These are phyloP conservation scores for Lophochroa leadbeateri DNA, from an alignment of 2,113 vertebrate genomes.

Conservation along the genomic window DNA sequence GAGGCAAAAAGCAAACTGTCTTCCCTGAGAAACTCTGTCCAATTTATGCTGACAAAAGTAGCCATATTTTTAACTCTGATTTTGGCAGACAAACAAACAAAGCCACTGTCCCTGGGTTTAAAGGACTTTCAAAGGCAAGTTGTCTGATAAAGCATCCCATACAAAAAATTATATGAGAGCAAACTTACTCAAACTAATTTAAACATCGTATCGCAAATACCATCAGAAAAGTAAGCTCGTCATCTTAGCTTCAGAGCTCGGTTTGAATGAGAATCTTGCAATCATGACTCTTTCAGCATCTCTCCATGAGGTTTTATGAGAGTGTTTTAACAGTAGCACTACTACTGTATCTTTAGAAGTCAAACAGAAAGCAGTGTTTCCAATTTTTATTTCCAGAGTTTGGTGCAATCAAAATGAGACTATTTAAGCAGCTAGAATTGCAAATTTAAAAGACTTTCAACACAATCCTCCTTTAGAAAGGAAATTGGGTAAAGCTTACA, in stretches of 20 bases:
- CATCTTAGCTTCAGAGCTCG: neutral
- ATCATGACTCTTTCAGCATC: neutral
- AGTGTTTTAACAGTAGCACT: neutral
- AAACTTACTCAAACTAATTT: neutral
- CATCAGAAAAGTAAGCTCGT: neutral
- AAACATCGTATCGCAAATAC: neutral
- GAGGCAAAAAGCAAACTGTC: neutral
- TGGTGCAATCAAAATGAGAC: neutral
- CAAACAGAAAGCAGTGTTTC: neutral
- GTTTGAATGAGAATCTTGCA: neutral
- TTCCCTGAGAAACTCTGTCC: neutral
- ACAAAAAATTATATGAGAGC: neutral
- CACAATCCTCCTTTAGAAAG: neutral
- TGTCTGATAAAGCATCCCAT: neutral
- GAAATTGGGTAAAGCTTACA: neutral
- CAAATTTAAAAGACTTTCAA: neutral
- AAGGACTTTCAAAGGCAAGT: neutral
- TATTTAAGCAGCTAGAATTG: neutral
- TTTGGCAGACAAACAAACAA: neutral
- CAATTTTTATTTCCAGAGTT: neutral
- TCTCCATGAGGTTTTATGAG: neutral
- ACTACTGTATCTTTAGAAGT: neutral
- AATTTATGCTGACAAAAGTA: neutral
- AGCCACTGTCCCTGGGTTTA: neutral
- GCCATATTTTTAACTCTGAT: neutral